A percentile compares a stretch with the other conserved stretches of the same genome.
phyloP scores from a whole-genome alignment of 53 echinoderm and acorn worm species.

The Hippasteria phrygiana region DNA sequence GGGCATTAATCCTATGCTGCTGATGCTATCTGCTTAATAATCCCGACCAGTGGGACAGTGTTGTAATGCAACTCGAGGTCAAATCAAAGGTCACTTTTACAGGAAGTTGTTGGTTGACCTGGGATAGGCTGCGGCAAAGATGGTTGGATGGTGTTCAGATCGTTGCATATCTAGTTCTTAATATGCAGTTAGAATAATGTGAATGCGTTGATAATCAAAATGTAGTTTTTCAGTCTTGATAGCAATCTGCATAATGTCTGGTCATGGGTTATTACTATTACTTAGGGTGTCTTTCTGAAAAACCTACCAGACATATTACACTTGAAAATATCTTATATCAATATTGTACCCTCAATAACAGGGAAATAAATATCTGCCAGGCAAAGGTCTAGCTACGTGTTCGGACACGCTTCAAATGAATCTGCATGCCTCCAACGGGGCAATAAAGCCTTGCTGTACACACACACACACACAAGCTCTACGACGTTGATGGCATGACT shows the following conservation, averaged over 20 bases:
- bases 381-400: constrained; percentile 61
- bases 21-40: constrained; percentile 1
- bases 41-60: constrained; percentile 10
- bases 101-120: constrained; percentile 23
- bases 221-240: not conserved
- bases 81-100: constrained; percentile 31
- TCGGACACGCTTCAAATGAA: constrained; percentile 29
- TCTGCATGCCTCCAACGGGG: not conserved
- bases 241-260: not conserved
- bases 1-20: constrained; percentile 19
- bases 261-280: too few species aligned
- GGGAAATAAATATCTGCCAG: constrained; percentile 22
- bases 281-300: not conserved
- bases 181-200: too few species aligned
- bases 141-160: too few species aligned
- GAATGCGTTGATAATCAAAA: not conserved
- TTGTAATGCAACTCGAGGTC: constrained; percentile 21
- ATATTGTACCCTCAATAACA: constrained; percentile 21
- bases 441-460: constrained; percentile 1
- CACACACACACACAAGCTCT: not conserved
- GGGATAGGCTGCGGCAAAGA: not conserved
- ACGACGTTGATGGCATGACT: not conserved
- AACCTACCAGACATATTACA: not conserved
- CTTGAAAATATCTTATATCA: not conserved
- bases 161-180: too few species aligned